These are phyloP conservation scores for Caenorhabditis zanzibari DNA, from an alignment of 2,888 invertebrate species.

Conservation along the genomic window DNA sequence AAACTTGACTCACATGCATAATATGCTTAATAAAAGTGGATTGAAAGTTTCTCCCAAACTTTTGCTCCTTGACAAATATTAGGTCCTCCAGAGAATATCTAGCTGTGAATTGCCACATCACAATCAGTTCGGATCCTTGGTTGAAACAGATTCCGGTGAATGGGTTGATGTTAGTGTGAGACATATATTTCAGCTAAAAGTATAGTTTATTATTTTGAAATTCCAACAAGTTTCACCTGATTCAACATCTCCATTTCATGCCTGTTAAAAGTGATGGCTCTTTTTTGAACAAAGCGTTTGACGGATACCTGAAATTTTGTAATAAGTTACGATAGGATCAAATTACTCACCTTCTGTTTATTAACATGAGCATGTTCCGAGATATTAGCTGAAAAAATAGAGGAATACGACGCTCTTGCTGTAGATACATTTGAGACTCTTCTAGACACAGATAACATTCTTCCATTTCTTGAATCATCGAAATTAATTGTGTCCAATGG, in stretches of 20 bases:
- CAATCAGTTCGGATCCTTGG: conserved; percentile 67
- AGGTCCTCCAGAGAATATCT: conserved; percentile 71
- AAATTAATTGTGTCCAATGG: conserved; percentile 64
- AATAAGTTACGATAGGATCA: too few species aligned
- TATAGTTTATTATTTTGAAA: neutral
- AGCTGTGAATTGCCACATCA: conserved; percentile 69
- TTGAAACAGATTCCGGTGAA: conserved; percentile 76
- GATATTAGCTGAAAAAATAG: conserved; percentile 49
- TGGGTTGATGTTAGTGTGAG: conserved; percentile 69
- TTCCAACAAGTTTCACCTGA: conserved; percentile 42
- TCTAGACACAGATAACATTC: conserved; percentile 29
- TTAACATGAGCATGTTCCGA: conserved; percentile 51
- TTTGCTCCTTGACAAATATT: conserved; percentile 70
- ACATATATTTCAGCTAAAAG: conserved; percentile 70
- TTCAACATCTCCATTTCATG: conserved; percentile 73
- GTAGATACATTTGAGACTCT: conserved; percentile 59
- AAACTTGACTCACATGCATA: conserved; percentile 61
- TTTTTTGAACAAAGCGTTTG: conserved; percentile 64
- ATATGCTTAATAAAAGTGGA: conserved; percentile 75
- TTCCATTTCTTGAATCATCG: conserved; percentile 31
- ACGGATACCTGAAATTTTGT: conserved; percentile 63
- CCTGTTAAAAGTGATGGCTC: conserved; percentile 69
- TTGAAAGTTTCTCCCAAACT: conserved; percentile 74
- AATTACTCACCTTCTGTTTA: conserved; percentile 37
- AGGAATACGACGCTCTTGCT: conserved; percentile 57